These are phyloP conservation scores for Dermolepida albohirtum DNA, from an alignment of 2,888 invertebrate genomes.

Conservation along the genomic window DNA sequence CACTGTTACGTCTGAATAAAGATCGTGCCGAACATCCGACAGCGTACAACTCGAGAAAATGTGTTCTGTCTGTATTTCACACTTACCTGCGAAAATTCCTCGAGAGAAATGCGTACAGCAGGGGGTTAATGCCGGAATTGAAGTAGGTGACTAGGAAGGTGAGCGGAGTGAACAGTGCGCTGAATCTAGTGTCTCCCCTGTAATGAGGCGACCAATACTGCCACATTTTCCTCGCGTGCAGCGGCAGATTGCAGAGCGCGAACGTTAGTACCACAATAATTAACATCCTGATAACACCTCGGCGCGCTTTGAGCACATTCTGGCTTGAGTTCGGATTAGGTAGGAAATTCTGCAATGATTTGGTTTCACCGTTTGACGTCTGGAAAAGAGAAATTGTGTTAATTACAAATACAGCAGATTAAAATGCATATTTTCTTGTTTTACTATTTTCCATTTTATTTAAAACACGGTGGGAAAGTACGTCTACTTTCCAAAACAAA, in stretches of 20 bases:
- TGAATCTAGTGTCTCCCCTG: constrained; percentile 79
- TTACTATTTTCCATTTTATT: too few relatives aligned
- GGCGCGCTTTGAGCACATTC: constrained; percentile 81
- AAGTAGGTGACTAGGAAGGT: constrained; percentile 89
- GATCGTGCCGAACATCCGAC: too few relatives aligned
- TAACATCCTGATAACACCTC: constrained; percentile 89
- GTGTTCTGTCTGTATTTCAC: not conserved
- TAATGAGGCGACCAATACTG: constrained; percentile 75
- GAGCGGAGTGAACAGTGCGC: constrained; percentile 83
- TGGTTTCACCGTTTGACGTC: constrained; percentile 51
- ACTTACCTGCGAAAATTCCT: constrained; percentile 69
- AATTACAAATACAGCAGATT: too few relatives aligned
- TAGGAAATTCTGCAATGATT: constrained; percentile 65
- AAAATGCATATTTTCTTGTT: too few relatives aligned
- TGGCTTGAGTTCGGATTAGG: constrained; percentile 76
- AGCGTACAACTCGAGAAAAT: not conserved
- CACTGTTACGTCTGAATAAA: too few relatives aligned
- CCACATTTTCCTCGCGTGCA: constrained; percentile 90
- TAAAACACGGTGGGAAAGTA: too few relatives aligned
- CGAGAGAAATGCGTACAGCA: constrained; percentile 88
- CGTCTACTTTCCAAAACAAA: too few relatives aligned
- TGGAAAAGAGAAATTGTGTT: constrained; percentile 15
- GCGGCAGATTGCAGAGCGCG: constrained; percentile 89
- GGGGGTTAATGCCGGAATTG: constrained; percentile 91
- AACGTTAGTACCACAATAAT: constrained; percentile 90